phyloP scores from a whole-genome alignment of 2,888 invertebrate species.

The Himalopsyche japonica region DNA sequence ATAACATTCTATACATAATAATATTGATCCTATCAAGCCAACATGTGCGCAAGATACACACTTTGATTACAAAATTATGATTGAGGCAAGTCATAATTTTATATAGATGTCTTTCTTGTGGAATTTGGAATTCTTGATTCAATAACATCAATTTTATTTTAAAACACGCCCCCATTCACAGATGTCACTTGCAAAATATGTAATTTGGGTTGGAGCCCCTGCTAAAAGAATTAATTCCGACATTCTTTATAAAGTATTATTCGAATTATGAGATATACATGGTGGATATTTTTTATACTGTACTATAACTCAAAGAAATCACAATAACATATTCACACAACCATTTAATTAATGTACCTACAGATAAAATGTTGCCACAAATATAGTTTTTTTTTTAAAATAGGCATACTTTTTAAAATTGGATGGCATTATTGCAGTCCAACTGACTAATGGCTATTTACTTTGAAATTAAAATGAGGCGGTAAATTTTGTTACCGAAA shows the following conservation, averaged over 20 bases:
- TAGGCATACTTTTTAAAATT: background rate
- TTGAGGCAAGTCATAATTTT: background rate
- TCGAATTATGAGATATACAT: background rate
- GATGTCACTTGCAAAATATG: background rate
- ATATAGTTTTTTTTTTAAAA: background rate
- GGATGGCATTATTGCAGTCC: background rate
- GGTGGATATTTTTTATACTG: background rate
- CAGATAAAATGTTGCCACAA: background rate
- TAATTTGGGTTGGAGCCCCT: background rate
- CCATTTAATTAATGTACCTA: background rate
- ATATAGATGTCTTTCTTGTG: too few relatives aligned
- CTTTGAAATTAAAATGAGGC: background rate
- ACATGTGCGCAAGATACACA: background rate
- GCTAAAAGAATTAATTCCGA: background rate
- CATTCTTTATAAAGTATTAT: background rate
- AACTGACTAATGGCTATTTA: background rate
- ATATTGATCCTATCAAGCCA: background rate
- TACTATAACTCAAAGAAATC: background rate
- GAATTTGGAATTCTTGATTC: background rate
- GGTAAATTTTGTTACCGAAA: background rate
- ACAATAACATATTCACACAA: background rate
- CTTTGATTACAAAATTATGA: background rate
- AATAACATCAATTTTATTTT: background rate
- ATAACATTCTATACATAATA: background rate
- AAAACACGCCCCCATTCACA: background rate